Evolutionary conservation across 1,140 invertebrate genomes (phyloP).

Genomic region (Pseudobourletiella spinata): DNA sequence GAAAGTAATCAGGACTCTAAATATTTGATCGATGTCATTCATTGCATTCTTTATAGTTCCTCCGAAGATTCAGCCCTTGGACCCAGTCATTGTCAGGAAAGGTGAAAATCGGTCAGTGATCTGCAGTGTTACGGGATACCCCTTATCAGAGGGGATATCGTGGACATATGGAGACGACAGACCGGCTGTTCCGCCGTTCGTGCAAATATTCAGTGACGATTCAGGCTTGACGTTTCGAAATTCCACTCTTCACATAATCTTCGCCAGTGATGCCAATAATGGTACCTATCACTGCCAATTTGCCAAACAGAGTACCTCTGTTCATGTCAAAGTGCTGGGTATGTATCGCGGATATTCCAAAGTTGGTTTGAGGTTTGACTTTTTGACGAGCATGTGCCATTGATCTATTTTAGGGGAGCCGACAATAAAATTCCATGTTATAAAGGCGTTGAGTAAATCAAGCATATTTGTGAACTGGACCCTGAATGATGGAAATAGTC

Average conservation of each 20-base stretch:
- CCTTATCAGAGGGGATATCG: conserved; percentile 6
- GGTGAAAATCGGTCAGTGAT: neutral
- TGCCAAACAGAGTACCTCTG: neutral
- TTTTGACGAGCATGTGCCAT: neutral
- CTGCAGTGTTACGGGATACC: conserved; percentile 32
- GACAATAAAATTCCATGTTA: conserved; percentile 58
- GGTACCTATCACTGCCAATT: conserved; percentile 15
- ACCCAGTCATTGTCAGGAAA: neutral
- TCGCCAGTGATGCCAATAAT: conserved; percentile 6
- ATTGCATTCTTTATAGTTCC: neutral
- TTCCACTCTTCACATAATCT: neutral
- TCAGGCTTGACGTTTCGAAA: neutral
- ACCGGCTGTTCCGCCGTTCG: neutral
- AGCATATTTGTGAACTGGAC: conserved; percentile 77
- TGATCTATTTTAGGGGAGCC: conserved; percentile 50
- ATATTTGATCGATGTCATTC: neutral
- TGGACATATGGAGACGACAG: neutral
- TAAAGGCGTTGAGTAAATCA: conserved; percentile 61
- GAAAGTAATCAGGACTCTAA: neutral
- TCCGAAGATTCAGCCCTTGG: neutral
- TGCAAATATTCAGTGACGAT: neutral
- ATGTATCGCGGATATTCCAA: neutral
- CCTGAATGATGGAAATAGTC: conserved; percentile 62
- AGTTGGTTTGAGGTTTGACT: neutral
- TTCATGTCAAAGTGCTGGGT: conserved; percentile 6